Percentiles rank a stretch among this genome's conserved stretches.
These are phyloP conservation scores for Keiferia lycopersicella DNA, from an alignment of 2,888 invertebrate species.

Conservation along the genomic window DNA sequence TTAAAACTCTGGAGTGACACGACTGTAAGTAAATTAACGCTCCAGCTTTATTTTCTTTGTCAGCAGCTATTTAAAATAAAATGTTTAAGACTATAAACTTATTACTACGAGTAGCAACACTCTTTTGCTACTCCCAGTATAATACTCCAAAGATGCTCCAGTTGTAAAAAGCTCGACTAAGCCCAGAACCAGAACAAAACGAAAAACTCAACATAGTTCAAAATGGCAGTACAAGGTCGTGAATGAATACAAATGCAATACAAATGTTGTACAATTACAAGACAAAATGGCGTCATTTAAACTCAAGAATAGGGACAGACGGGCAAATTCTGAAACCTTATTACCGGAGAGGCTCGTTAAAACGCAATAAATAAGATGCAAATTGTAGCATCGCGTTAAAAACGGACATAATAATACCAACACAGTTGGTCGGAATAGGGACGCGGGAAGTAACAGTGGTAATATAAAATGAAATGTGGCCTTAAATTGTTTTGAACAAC, in stretches of 20 bases:
- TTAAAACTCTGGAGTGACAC: too few species aligned
- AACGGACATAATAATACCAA: constrained; percentile 33
- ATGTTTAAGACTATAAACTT: too few species aligned
- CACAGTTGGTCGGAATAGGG: constrained; percentile 29
- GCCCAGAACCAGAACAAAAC: too few species aligned
- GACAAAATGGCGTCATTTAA: constrained; percentile 25
- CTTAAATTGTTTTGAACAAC: constrained; percentile 25
- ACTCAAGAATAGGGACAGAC: constrained; percentile 19
- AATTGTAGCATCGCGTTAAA: constrained; percentile 37
- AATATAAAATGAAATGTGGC: constrained; percentile 30
- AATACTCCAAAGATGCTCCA: too few species aligned
- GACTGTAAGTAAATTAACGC: too few species aligned
- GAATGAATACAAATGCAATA: not conserved
- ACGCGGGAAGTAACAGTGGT: constrained; percentile 22
- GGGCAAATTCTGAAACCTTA: constrained; percentile 32
- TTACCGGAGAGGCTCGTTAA: constrained; percentile 41
- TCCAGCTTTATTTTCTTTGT: too few species aligned
- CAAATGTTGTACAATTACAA: constrained; percentile 29
- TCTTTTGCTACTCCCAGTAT: too few species aligned
- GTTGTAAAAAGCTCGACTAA: too few species aligned
- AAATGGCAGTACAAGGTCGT: constrained; percentile 28
- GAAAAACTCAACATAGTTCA: not conserved
- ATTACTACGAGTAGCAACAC: too few species aligned
- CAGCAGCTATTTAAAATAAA: too few species aligned
- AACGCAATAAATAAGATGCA: constrained; percentile 42